These are phyloP conservation scores for Leptobrachium ailaonicum DNA, from an alignment of 2,113 vertebrate species.

Conservation along the genomic window DNA sequence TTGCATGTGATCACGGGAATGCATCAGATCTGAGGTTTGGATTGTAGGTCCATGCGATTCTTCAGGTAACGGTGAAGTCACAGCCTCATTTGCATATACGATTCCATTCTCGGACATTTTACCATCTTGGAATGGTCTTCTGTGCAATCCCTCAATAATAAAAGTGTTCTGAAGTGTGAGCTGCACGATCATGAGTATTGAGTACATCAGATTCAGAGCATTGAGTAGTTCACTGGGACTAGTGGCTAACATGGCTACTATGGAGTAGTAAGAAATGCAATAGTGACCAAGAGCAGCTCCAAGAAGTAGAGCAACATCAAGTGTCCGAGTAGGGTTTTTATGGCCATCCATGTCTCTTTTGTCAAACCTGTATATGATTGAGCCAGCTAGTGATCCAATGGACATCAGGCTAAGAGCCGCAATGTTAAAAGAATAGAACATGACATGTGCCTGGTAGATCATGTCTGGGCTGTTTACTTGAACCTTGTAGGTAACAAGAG, in stretches of 20 bases:
- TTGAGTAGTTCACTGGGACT: slow-evolving; percentile 55
- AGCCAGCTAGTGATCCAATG: slow-evolving; percentile 56
- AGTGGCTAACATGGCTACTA: slow-evolving; percentile 65
- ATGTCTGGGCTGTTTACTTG: slow-evolving; percentile 53
- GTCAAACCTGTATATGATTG: slow-evolving; percentile 65
- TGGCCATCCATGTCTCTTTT: slow-evolving; percentile 65
- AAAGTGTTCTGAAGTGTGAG: slow-evolving; percentile 74
- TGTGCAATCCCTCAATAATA: slow-evolving; percentile 75
- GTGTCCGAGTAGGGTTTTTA: slow-evolving; percentile 73
- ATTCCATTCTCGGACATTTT: slow-evolving; percentile 62
- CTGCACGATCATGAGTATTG: slow-evolving; percentile 68
- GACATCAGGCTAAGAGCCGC: slow-evolving; percentile 68
- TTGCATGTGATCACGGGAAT: not conserved
- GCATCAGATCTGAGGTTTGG: not conserved
- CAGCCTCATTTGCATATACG: slow-evolving; percentile 71
- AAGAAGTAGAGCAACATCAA: slow-evolving; percentile 74
- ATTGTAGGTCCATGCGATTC: not conserved
- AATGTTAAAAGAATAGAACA: slow-evolving; percentile 70
- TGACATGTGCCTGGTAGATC: slow-evolving; percentile 58
- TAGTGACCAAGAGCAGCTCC: slow-evolving; percentile 73
- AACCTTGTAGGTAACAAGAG: slow-evolving; percentile 73
- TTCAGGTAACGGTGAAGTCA: slow-evolving; percentile 58
- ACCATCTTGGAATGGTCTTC: slow-evolving; percentile 65
- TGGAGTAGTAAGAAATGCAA: slow-evolving; percentile 72
- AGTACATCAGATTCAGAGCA: slow-evolving; percentile 62